Evolutionary conservation across 2,797 vertebrate species (phyloP).

Genomic region (Pipistrellus nathusii): DNA sequence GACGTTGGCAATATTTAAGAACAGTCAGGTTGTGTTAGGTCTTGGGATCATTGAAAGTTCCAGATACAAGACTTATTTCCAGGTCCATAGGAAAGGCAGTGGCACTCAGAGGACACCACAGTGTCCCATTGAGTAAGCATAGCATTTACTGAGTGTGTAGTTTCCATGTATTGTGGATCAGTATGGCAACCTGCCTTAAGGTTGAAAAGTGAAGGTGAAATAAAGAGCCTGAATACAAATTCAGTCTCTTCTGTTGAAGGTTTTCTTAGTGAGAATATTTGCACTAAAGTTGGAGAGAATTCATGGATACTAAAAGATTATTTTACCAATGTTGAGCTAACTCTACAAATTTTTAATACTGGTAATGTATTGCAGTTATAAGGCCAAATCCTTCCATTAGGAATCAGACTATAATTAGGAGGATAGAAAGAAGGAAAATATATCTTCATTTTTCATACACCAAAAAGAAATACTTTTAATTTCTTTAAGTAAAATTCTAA

Average conservation of each 20-base stretch:
- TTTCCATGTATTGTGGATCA: background rate
- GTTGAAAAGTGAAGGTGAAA: slow-evolving; percentile 32
- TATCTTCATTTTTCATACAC: background rate
- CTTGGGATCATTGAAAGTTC: slow-evolving; percentile 30
- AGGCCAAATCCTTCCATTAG: background rate
- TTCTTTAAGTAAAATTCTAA: slow-evolving; percentile 29
- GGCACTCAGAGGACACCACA: background rate
- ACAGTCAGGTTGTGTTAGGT: background rate
- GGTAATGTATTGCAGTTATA: background rate
- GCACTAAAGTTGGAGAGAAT: background rate
- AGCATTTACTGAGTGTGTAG: background rate
- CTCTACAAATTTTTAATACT: background rate
- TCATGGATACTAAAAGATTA: background rate
- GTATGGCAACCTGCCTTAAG: background rate
- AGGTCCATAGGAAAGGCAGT: background rate
- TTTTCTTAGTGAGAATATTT: slow-evolving; percentile 2
- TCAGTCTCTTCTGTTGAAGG: background rate
- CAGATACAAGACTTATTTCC: background rate
- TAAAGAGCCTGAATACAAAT: background rate
- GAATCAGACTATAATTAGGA: background rate
- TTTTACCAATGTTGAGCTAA: background rate
- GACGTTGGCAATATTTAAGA: slow-evolving; percentile 34
- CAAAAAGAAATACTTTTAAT: slow-evolving; percentile 30
- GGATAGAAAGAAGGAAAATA: background rate
- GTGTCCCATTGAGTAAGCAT: background rate